Percentiles rank a stretch among this genome's conserved stretches.
Evolutionary conservation across 2,888 invertebrate species (phyloP).

Genomic region (Lydus trimaculatus): DNA sequence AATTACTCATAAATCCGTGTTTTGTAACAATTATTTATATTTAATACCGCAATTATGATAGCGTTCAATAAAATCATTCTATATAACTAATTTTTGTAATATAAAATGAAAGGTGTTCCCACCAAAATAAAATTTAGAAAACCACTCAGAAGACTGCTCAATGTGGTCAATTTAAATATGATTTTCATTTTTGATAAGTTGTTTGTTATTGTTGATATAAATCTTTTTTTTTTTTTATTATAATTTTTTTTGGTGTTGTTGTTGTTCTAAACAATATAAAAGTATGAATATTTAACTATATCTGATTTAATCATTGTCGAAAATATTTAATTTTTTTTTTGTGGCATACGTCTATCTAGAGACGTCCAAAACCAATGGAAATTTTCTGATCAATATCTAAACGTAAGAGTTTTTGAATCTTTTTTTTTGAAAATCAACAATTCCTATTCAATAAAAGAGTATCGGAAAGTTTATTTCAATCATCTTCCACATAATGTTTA

Average conservation of each 20-base stretch:
- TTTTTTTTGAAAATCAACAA: too few relatives aligned
- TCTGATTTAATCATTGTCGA: neutral
- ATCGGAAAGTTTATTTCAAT: too few relatives aligned
- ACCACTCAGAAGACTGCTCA: constrained; percentile 8
- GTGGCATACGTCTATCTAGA: too few relatives aligned
- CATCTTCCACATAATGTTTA: too few relatives aligned
- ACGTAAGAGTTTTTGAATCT: too few relatives aligned
- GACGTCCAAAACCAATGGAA: neutral
- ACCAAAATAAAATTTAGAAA: neutral
- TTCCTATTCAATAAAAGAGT: too few relatives aligned
- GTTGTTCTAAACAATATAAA: neutral
- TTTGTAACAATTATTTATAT: neutral
- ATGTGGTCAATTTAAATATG: neutral
- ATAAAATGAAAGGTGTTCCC: neutral
- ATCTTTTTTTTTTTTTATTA: neutral
- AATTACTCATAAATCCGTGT: neutral
- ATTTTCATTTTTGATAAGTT: neutral
- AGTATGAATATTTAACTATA: neutral
- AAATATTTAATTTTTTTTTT: neutral
- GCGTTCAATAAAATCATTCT: neutral
- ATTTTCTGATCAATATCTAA: neutral
- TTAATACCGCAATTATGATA: neutral
- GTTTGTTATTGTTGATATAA: neutral
- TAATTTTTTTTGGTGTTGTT: neutral
- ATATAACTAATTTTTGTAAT: neutral